Base-by-base conservation (phyloP, 2,888 invertebrate genomes). In the Pherbina coryleti region DNA sequence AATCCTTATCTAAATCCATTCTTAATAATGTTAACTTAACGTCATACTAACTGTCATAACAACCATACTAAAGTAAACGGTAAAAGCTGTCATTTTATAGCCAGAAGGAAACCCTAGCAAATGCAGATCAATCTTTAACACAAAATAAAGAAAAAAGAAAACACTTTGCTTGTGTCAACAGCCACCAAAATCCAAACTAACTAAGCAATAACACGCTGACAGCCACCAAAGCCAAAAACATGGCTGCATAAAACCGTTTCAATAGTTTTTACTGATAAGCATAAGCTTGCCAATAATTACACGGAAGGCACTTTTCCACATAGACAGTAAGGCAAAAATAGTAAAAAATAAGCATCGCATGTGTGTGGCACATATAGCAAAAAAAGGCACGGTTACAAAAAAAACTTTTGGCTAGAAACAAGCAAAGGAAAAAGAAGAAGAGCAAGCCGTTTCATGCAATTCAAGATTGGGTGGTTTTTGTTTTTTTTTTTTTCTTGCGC, bases 61-160 rank as follows among this genome's bases (percentile, higher is more conserved):
- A 25, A 62, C 64, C 44, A n/a, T 31, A n/a, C 34, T 34, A 83
- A 83, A 37, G n/a, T n/a, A 67, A 34, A 37, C 22, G 22, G 55
- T 34, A 60, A 49, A 72, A 72, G 49, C 44, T 62, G 49, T 31
- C 62, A 62, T 17, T 73, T 73, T 55, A 55, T 31, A 19, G 73
- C 31, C 14, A 44, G 1, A 44, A 44, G 25, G 71, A 19, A 60
- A 62, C 60, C 60, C 55, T 60, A 49, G 62, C 25, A 57, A 73
- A 60, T 60, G 73, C 37, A 62, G 73, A 73, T 73, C 73, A 62
- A 73, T 73, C 73, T 60, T 19, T 19, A 1, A 37, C 7, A 37
- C 37, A 37, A 37, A 37, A 37, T 37, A 37, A 37, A 37, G 11
- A 60, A 9, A n/a, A 31, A 69, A 51, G 22, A 19, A 19, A 72